phyloP scores from a whole-genome alignment of 2,888 invertebrate species.

The Teleogryllus oceanicus region DNA sequence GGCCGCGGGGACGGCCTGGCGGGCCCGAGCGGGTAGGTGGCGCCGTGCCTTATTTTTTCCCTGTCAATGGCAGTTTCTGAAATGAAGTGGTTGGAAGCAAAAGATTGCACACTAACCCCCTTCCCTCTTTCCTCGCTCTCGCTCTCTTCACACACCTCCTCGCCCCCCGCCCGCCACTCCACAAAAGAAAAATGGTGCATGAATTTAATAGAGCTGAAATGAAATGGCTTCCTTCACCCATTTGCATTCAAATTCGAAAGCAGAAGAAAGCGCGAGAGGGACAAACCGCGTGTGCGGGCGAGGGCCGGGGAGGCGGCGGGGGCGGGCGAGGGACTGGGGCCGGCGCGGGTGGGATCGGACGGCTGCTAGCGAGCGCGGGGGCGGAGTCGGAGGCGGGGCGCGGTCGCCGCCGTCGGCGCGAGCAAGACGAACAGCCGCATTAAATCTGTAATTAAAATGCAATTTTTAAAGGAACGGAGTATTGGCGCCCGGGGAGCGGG shows the following conservation, averaged over 20 bases:
- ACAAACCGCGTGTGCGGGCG: constrained; percentile 6
- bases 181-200: constrained; percentile 40
- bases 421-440: constrained; percentile 26
- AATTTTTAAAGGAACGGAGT: constrained; percentile 33
- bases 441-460: constrained; percentile 38
- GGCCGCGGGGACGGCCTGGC: not conserved
- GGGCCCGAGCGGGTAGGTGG: not conserved
- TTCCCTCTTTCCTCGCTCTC: constrained; percentile 30
- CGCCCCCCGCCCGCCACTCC: constrained; percentile 38
- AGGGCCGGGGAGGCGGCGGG: constrained; percentile 6
- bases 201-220: constrained; percentile 41
- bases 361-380: not conserved
- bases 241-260: constrained; percentile 42
- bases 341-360: constrained; percentile 37
- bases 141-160: constrained; percentile 34
- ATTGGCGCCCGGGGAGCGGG: constrained; percentile 20
- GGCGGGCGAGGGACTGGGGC: constrained; percentile 32
- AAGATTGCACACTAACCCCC: constrained; percentile 40
- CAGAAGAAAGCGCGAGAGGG: constrained; percentile 41
- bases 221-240: constrained; percentile 40
- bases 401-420: constrained; percentile 6
- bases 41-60: constrained; percentile 21
- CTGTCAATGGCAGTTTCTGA: constrained; percentile 38
- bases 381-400: constrained; percentile 30
- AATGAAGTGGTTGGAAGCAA: constrained; percentile 38